phyloP scores from a whole-genome alignment of 2,113 vertebrate genomes.

The Pseudois nayaur region DNA sequence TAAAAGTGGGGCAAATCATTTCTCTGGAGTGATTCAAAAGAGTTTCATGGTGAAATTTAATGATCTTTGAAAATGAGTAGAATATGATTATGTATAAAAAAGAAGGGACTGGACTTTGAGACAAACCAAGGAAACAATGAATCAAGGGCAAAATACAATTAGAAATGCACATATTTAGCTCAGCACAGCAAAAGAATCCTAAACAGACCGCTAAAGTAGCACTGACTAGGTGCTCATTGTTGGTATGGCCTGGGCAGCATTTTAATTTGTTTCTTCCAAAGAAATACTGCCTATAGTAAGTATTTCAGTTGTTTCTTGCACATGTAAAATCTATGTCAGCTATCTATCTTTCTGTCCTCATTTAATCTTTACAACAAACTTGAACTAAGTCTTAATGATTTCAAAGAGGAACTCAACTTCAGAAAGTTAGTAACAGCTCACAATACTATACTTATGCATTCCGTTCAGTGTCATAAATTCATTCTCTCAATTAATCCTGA shows the following conservation, averaged over 20 bases:
- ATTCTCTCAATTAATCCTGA: background rate
- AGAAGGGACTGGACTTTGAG: background rate
- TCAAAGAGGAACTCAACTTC: background rate
- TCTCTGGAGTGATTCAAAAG: background rate
- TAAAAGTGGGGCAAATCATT: background rate
- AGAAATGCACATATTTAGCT: conserved; percentile 1
- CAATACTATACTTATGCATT: background rate
- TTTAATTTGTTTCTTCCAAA: conserved; percentile 8
- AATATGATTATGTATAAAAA: background rate
- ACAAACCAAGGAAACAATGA: conserved; percentile 21
- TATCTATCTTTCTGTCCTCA: background rate
- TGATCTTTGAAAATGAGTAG: background rate
- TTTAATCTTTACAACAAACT: conserved; percentile 31
- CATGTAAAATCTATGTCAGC: background rate
- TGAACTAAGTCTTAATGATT: conserved; percentile 1
- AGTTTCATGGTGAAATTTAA: background rate
- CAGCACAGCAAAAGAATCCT: background rate
- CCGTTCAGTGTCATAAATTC: background rate
- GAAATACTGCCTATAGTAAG: background rate
- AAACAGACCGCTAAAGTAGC: background rate
- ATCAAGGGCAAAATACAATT: background rate
- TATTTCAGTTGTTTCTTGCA: background rate
- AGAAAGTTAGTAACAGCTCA: background rate
- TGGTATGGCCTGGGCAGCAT: background rate
- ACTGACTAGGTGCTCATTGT: background rate